Base-by-base conservation (phyloP, 2,797 vertebrate genomes). In the Chelon labrosus region DNA sequence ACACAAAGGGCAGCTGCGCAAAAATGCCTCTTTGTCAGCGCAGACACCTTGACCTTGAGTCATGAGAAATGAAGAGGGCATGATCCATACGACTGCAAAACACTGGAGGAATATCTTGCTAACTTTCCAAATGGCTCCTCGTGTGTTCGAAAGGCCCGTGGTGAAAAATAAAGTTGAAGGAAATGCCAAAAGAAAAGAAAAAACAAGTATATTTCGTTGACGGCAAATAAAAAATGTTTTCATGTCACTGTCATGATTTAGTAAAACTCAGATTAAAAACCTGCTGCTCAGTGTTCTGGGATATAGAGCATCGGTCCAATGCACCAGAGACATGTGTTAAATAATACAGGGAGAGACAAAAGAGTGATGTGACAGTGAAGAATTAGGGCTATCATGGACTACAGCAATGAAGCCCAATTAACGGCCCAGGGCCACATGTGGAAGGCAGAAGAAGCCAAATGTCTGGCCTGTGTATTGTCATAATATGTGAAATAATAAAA, bases 21-120 rank as follows among this genome's bases (percentile, higher is more conserved):
- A 57, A 77, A 73, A 31, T 25, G 39, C 5, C 17, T 25, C 19
- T 51, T 73, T 75, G 38, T 41, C 14, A 17, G 39, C 6, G 20
- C 25, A 62, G 49, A 70, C 51, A 66, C 20, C 3, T 35, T 64
- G 56, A 71, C 75, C 67, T 35, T 62, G 16, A n/a, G 46, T 25
- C 14, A 65, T 54, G 2, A 27, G 35, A 37, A 49, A 54, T 57
- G 8, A 13, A 41, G 60, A 74, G 9, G 12, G 2, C 20, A 10
- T 47, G 17, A 47, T 47, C 17, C 17, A 4, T 47, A 17, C 46
- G 19, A 17, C 46, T 47, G 46, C 17, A 19, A 7, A 47, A 47
- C 46, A 47, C 17, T 10, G n/a, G 46, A 19, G n/a, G 7, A 47
- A 19, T 47, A 19, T 46, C 17, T 47, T 2, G 17, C 8, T 47